Base-by-base conservation (phyloP, 1,140 invertebrate genomes). In the Drosophila persimilis region DNA sequence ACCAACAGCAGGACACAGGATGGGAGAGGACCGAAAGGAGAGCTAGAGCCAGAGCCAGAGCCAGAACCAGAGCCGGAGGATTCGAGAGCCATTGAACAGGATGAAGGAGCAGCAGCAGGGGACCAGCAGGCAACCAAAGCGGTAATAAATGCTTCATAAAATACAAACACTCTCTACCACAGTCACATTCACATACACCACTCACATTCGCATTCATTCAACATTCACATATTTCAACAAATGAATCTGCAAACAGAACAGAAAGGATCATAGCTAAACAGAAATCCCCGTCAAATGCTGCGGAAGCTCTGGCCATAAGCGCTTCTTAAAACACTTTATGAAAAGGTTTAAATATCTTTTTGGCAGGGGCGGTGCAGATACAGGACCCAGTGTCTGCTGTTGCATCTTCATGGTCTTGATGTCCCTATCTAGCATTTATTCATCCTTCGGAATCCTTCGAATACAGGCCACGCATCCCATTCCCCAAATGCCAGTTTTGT, bases 101-200 rank as follows among this genome's bases (percentile, higher is more conserved):
- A 47, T 47, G 26, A n/a, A 35, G 11, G 2, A 39, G 3, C 11
- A 39, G 35, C 35, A 39, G 31, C 22, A 26, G 24, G 58, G 66
- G 50, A 51, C 29, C 17, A 53, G 58, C 48, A 52, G 29, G 24
- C 24, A 26, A 26, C 17, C 24, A 26, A 31, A 66, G 55, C 35
- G 44, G 63, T 44, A 59, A 74, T 74, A 74, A 66, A 74, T 73
- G 71, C 71, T 64, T 72, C 41, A 61, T 51, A 65, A 75, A 67
- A 41, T 76, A 70, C 58, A 79, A 73, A 52, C 46, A 56, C 35
- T 13, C 35, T 13, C 9, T 13, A 0, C 35, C 35, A 11, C 35
- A 39, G 13, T 13, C 35, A 39, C 35, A 39, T 39, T 1, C 20
- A 67, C 22, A 73, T 11, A 66, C 15, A 65, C 31, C 39, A 46